Conservation (phyloP, 2,888 invertebrate genomes). For the Copidosoma aretas region DNA sequence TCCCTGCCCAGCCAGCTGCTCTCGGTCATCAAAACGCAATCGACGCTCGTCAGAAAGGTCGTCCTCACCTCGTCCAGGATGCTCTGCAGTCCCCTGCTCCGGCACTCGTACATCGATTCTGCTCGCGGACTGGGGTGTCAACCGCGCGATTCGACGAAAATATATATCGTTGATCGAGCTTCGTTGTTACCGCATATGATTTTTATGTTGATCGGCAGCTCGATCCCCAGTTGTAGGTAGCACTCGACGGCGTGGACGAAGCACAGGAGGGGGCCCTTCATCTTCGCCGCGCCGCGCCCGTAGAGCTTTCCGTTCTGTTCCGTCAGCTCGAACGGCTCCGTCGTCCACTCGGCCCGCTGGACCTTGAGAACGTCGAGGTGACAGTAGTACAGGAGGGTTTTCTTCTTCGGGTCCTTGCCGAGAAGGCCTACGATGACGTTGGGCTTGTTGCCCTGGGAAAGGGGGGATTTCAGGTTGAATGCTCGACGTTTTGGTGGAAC, state of each 20-base stretch:
- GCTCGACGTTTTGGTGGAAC: not conserved
- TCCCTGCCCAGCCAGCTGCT: slow-evolving; percentile 63
- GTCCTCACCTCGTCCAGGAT: slow-evolving; percentile 56
- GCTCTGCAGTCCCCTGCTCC: slow-evolving; percentile 52
- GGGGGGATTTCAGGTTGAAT: not conserved
- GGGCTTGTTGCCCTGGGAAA: slow-evolving; percentile 53
- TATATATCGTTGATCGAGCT: not conserved
- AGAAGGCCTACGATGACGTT: slow-evolving; percentile 59
- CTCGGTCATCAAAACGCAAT: slow-evolving; percentile 60
- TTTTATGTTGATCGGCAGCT: slow-evolving; percentile 62
- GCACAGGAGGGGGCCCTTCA: slow-evolving; percentile 61
- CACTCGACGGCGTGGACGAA: slow-evolving; percentile 62
- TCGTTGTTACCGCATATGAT: slow-evolving; percentile 58
- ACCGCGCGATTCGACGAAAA: not conserved
- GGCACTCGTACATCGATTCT: slow-evolving; percentile 61
- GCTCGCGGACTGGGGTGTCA: no score
- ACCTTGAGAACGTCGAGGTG: slow-evolving; percentile 62
- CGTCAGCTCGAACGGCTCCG: slow-evolving; percentile 61
- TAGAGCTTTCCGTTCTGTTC: slow-evolving; percentile 55
- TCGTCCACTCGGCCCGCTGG: slow-evolving; percentile 54
- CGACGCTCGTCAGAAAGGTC: slow-evolving; percentile 58
- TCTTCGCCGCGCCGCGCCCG: slow-evolving; percentile 61
- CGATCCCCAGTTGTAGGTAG: slow-evolving; percentile 54
- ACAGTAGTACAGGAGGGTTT: slow-evolving; percentile 59
- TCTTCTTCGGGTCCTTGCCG: slow-evolving; percentile 55